Evolutionary conservation across 2,888 invertebrate species (phyloP).

Genomic region (Serrognathus titanus): DNA sequence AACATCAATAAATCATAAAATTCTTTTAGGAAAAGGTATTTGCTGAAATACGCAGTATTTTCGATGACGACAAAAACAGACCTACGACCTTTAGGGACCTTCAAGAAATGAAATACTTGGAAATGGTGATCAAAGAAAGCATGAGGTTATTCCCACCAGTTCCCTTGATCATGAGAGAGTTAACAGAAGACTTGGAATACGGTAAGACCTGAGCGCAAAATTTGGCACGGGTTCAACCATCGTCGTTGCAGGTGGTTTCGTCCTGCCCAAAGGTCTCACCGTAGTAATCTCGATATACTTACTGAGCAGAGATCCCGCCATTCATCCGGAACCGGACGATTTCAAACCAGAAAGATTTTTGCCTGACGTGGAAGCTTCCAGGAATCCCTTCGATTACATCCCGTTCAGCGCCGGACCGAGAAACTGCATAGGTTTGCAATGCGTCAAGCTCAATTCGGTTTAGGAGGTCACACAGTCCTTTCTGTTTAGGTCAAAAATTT

Average conservation of each 20-base stretch:
- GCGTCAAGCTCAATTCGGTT: neutral
- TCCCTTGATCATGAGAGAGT: neutral
- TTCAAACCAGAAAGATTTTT: slow-evolving; percentile 6
- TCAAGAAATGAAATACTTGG: neutral
- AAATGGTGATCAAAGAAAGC: neutral
- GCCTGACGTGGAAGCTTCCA: neutral
- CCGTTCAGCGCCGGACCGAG: slow-evolving; percentile 8
- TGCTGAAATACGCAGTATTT: slow-evolving; percentile 42
- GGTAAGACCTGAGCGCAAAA: neutral
- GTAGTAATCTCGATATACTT: neutral
- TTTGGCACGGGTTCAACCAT: neutral
- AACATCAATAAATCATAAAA: neutral
- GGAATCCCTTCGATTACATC: slow-evolving; percentile 1
- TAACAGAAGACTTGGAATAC: neutral
- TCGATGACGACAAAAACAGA: slow-evolving; percentile 28
- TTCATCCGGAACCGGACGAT: slow-evolving; percentile 5
- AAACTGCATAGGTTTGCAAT: slow-evolving; percentile 8
- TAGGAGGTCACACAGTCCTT: neutral
- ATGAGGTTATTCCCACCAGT: neutral
- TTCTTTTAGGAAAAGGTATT: slow-evolving; percentile 35
- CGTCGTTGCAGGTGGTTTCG: neutral
- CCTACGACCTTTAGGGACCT: neutral
- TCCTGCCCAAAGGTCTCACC: neutral
- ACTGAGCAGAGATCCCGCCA: neutral
- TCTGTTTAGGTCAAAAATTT: slow-evolving; percentile 48